A percentile compares a stretch with the other conserved stretches of the same genome.
Evolutionary conservation across 2,888 invertebrate genomes (phyloP).

Genomic region (Scaptomyza parva): DNA sequence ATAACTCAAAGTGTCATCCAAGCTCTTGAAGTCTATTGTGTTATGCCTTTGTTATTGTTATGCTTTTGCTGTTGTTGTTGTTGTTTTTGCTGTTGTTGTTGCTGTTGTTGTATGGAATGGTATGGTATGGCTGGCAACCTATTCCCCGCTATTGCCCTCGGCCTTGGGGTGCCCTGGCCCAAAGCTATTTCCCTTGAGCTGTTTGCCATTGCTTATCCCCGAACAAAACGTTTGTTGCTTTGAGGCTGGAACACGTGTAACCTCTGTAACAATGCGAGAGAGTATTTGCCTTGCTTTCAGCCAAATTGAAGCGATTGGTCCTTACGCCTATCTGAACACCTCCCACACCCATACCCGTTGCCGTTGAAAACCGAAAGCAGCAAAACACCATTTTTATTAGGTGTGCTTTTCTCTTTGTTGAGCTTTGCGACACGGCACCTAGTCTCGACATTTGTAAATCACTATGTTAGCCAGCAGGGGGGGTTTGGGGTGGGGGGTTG

Average conservation of each 20-base stretch:
- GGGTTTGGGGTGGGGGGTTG: background rate
- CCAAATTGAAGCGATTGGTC: conserved; percentile 61
- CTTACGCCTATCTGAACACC: conserved; percentile 47
- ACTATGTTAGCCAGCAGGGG: conserved; percentile 44
- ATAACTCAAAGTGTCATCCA: conserved; percentile 77
- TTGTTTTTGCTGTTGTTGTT: too few relatives aligned
- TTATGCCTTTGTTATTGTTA: conserved; percentile 57
- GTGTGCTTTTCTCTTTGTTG: conserved; percentile 62
- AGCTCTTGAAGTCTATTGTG: conserved; percentile 78
- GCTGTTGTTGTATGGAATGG: conserved; percentile 19
- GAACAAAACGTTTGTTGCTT: conserved; percentile 68
- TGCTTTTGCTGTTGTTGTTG: conserved; percentile 38
- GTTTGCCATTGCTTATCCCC: conserved; percentile 60
- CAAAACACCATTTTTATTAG: conserved; percentile 70
- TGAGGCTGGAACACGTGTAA: conserved; percentile 68
- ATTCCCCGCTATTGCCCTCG: background rate
- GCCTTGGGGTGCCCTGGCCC: background rate
- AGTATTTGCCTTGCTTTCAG: conserved; percentile 59
- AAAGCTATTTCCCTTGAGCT: conserved; percentile 22
- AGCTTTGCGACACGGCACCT: conserved; percentile 36
- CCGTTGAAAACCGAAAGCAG: background rate
- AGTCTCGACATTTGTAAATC: conserved; percentile 63
- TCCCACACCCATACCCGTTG: background rate
- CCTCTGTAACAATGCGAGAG: conserved; percentile 49
- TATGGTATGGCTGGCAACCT: conserved; percentile 1